Evolutionary conservation across 2,113 vertebrate genomes (phyloP).

Genomic region (Agelaius tricolor): DNA sequence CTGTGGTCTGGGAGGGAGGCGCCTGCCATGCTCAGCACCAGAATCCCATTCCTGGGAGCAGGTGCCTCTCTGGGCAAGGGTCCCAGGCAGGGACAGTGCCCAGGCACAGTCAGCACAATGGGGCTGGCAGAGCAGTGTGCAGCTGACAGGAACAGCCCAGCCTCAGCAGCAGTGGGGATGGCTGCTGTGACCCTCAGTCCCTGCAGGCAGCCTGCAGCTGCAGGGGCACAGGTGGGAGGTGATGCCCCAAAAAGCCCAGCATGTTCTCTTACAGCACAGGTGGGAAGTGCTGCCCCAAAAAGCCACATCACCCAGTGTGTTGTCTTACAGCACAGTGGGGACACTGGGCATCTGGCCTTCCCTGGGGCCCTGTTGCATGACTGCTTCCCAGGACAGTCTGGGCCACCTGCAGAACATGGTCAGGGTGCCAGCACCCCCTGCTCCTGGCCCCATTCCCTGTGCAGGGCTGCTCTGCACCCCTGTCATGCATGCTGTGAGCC

Average conservation of each 20-base stretch:
- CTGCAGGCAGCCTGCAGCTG: not conserved
- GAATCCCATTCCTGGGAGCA: not conserved
- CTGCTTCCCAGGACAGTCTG: not conserved
- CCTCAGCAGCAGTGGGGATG: not conserved
- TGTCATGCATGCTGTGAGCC: not conserved
- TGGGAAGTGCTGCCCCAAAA: no score
- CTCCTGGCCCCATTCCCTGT: not conserved
- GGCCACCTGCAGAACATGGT: not conserved
- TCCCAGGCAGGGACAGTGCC: not conserved
- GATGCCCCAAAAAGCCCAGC: not conserved
- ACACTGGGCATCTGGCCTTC: not conserved
- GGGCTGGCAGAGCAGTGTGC: not conserved
- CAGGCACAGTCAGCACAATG: accelerated
- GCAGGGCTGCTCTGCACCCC: not conserved
- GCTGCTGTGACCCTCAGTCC: not conserved
- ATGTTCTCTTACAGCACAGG: not conserved
- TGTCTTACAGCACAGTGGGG: not conserved
- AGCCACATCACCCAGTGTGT: not conserved
- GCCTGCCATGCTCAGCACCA: accelerated
- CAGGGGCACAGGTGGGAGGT: no score
- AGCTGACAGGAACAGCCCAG: not conserved
- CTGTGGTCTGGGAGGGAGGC: not conserved
- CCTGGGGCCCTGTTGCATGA: accelerated
- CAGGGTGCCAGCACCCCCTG: not conserved
- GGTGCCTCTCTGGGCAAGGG: not conserved